Conservation (phyloP, 1,140 invertebrate species). For the Eulimnadia texana region DNA sequence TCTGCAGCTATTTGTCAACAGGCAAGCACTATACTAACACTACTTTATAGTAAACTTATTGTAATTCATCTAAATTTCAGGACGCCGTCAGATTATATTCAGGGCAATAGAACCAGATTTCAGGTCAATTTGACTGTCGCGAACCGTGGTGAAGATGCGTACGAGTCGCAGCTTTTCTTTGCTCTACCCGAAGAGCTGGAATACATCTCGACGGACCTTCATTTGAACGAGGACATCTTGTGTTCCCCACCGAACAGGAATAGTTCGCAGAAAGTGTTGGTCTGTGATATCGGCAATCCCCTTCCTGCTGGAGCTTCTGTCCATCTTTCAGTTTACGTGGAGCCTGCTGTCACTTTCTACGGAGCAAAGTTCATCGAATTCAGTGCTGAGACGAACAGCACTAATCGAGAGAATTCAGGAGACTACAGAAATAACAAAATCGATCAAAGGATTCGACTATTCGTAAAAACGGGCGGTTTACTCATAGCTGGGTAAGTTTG, state of each 20-base stretch:
- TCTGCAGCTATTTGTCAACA: constrained; percentile 45
- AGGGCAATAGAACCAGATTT: constrained; percentile 59
- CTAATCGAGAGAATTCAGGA: constrained; percentile 49
- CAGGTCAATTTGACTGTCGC: constrained; percentile 58
- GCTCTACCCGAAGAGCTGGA: constrained; percentile 58
- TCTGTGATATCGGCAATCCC: constrained; percentile 55
- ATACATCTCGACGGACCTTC: constrained; percentile 46
- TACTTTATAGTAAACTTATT: neutral
- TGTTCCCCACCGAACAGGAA: constrained; percentile 44
- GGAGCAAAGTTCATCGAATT: constrained; percentile 53
- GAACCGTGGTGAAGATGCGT: constrained; percentile 75
- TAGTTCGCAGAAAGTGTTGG: constrained; percentile 49
- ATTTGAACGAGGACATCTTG: constrained; percentile 40
- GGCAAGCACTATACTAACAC: constrained; percentile 36
- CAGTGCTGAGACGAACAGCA: constrained; percentile 59
- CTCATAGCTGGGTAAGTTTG: neutral
- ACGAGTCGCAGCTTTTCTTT: constrained; percentile 65
- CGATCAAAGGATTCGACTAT: neutral
- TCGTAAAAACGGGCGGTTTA: neutral
- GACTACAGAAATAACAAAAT: neutral
- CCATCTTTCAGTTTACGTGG: constrained; percentile 52
- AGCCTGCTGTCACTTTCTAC: constrained; percentile 48
- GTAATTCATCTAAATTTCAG: constrained; percentile 28
- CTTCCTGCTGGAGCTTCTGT: constrained; percentile 27
- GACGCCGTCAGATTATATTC: constrained; percentile 53